Evolutionary conservation across 2,888 invertebrate genomes (phyloP), one percentile per base, ranked within the genome.

Genomic region (Strigamia crassipes): DNA sequence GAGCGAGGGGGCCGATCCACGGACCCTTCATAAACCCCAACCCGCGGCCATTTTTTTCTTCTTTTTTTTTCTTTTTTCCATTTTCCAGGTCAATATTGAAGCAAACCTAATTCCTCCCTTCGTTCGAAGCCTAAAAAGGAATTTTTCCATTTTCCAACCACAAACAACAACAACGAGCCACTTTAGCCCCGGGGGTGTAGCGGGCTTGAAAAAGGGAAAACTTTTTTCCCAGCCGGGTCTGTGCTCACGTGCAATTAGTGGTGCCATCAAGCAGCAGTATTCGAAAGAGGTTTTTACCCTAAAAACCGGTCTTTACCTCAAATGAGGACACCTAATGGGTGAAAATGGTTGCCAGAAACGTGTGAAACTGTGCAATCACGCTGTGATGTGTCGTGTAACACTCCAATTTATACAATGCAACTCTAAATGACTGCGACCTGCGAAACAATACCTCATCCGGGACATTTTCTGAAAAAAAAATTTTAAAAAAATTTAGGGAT

Each of bases 261-360:
- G 73, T 73, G 73, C 73, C 73, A 73, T 73, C 73, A 73, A 31
- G 73, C 73, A 73, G 73, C 73, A 73, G 73, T 73, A 31, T 31
- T n/a, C 27, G 73, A 73, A 73, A 73, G 73, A 73, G 73, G 73
- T 73, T 73, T 73, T 73, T 73, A 31, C 73, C 73, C 31, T 73
- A 73, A 73, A 73, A 73, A 73, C 73, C 73, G 73, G 73, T 73
- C 73, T 73, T 73, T 73, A 73, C 73, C 73, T 73, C 73, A 73
- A 73, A 31, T 73, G 73, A 73, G 73, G 73, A 73, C 73, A 73
- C 73, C 73, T 73, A 73, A 73, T 73, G 73, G 73, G 73, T 73
- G n/a, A 73, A 73, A 73, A 73, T 73, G 73, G 73, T 73, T 73
- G 73, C 73, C 31, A 31, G 31, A 73, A 73, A 73, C 73, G 73